Evolutionary conservation across 2,888 invertebrate genomes (phyloP).

Genomic region (Xanthorhoe spadicearia): DNA sequence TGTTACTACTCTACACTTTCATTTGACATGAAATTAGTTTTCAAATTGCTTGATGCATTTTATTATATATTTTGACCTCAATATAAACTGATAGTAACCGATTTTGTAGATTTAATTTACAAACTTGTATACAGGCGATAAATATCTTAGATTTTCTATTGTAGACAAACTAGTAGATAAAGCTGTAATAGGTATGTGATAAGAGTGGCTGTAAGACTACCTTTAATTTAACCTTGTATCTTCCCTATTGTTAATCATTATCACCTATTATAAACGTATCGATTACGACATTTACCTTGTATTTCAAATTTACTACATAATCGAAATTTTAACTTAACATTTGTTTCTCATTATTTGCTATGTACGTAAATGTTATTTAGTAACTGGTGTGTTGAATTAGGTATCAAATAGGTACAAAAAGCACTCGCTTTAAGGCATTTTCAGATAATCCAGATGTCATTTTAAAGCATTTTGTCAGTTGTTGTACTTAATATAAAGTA

Average conservation of each 20-base stretch:
- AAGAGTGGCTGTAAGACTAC: slow-evolving; percentile 82
- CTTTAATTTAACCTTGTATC: slow-evolving; percentile 67
- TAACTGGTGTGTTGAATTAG: slow-evolving; percentile 51
- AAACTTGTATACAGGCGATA: slow-evolving; percentile 76
- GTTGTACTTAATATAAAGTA: slow-evolving; percentile 58
- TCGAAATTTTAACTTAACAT: slow-evolving; percentile 45
- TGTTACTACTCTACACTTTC: slow-evolving; percentile 27
- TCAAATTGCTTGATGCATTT: slow-evolving; percentile 62
- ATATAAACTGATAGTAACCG: slow-evolving; percentile 59
- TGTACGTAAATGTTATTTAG: slow-evolving; percentile 59
- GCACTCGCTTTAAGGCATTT: slow-evolving; percentile 66
- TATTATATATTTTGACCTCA: slow-evolving; percentile 65
- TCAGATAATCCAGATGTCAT: slow-evolving; percentile 59
- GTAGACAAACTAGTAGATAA: slow-evolving; percentile 76
- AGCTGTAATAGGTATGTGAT: slow-evolving; percentile 78
- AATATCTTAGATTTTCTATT: slow-evolving; percentile 82
- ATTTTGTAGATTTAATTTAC: slow-evolving; percentile 76
- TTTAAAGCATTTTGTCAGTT: slow-evolving; percentile 69
- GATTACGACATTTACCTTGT: slow-evolving; percentile 48
- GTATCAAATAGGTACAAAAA: slow-evolving; percentile 77
- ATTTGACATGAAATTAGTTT: slow-evolving; percentile 45
- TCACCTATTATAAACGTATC: slow-evolving; percentile 38
- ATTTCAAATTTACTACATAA: slow-evolving; percentile 45
- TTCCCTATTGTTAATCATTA: slow-evolving; percentile 60
- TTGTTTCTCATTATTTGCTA: slow-evolving; percentile 57